Evolutionary conservation across 1,140 invertebrate genomes (phyloP).

Genomic region (Euschistus heros): DNA sequence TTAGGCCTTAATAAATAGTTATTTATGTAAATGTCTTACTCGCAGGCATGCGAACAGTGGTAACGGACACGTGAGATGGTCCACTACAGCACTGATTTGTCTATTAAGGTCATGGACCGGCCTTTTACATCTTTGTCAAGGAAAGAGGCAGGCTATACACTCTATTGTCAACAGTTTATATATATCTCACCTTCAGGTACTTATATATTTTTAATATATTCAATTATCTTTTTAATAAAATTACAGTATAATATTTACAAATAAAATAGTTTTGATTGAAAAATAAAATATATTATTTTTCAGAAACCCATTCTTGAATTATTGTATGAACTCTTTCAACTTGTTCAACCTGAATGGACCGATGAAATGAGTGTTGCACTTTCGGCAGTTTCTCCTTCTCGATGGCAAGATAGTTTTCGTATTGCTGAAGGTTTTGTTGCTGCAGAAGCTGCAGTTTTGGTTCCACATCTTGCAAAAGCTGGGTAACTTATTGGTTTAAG

Average conservation of each 20-base stretch:
- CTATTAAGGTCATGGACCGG: slow-evolving; percentile 83
- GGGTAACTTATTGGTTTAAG: slow-evolving; percentile 33
- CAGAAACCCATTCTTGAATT: slow-evolving; percentile 84
- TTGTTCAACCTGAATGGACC: slow-evolving; percentile 80
- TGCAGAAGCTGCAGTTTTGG: slow-evolving; percentile 68
- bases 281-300: slow-evolving; percentile 23
- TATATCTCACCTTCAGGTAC: slow-evolving; percentile 74
- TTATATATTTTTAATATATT: background rate
- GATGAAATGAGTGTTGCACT: slow-evolving; percentile 81
- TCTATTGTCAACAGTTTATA: slow-evolving; percentile 72
- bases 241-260: background rate
- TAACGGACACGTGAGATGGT: slow-evolving; percentile 12
- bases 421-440: slow-evolving; percentile 86
- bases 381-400: slow-evolving; percentile 71
- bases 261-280: background rate
- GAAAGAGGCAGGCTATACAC: slow-evolving; percentile 16
- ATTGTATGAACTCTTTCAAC: slow-evolving; percentile 75
- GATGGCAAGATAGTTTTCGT: slow-evolving; percentile 67
- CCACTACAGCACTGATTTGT: slow-evolving; percentile 20
- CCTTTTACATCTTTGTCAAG: slow-evolving; percentile 69
- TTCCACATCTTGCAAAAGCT: slow-evolving; percentile 67
- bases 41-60: too few species aligned
- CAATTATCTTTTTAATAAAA: background rate
- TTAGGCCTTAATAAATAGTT: too few species aligned
- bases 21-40: too few species aligned